Base-by-base conservation (phyloP, 2,888 invertebrate genomes). In the Lymantria monacha region DNA sequence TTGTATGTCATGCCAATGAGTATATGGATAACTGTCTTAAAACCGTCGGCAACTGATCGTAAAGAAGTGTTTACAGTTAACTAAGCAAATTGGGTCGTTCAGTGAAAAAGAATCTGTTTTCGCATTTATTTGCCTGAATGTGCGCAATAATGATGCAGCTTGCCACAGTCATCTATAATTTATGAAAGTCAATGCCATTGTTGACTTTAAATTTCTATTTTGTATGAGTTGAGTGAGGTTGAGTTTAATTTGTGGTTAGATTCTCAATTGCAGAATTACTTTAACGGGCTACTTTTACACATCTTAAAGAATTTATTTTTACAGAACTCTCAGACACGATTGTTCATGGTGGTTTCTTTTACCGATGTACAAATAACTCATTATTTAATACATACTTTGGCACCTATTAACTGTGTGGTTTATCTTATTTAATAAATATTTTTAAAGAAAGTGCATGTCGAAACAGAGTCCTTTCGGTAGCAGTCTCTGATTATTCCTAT, bases 11-110 rank as follows among this genome's bases (percentile, higher is more conserved):
- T 72, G 73, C 77, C 78, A 74, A 74, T 80, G 75, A 71, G 75
- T 81, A 78, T 74, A 75, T 79, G 81, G 75, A 70, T 81, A 79
- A 71, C 70, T 63, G 78, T 79, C 74, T 72, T 69, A 69, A 77
- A 70, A 72, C 69, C 14, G 46, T 13, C 71, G 56, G 57, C 64
- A 61, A 68, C 65, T 60, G 67, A 66, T 69, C 72, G 65, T 55
- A 59, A 74, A 73, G 71, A 74, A 74, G 64, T 66, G 68, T 79
- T 77, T 83, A 87, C 88, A 80, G 87, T 87, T 87, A 87, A 63
- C 72, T 61, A 70, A 61, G 66, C 67, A 72, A 70, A 74, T 74
- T 76, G 65, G 72, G 66, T 68, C 57, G 61, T 60, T 53, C 59
- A 55, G 75, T 74, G 77, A 77, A 76, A 78, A 70, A 67, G 72